phyloP scores from a whole-genome alignment of 2,888 invertebrate species.

The Tillus elongatus region DNA sequence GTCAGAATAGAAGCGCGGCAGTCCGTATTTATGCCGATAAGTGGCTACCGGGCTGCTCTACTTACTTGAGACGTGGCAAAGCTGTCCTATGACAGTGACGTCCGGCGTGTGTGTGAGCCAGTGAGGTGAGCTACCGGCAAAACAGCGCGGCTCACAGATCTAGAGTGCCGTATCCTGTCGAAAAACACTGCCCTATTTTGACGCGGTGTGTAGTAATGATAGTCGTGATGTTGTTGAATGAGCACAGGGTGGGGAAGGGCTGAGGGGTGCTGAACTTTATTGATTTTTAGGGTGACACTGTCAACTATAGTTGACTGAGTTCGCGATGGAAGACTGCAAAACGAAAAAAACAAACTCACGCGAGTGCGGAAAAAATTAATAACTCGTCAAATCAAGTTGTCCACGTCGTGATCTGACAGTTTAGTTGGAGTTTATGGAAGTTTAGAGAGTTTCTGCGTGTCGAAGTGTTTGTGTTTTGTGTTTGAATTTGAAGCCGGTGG shows the following conservation, averaged over 20 bases:
- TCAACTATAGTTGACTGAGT: slow-evolving; percentile 49
- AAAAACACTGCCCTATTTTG: slow-evolving; percentile 25
- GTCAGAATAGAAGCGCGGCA: slow-evolving; percentile 31
- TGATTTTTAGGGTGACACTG: slow-evolving; percentile 61
- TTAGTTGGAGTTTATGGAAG: slow-evolving; percentile 11
- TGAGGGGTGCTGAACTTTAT: slow-evolving; percentile 49
- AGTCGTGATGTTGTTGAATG: slow-evolving; percentile 40
- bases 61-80: slow-evolving; percentile 38
- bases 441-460: slow-evolving; percentile 23
- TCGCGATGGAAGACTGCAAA: slow-evolving; percentile 45
- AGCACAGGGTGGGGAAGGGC: slow-evolving; percentile 41
- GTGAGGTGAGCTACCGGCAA: slow-evolving; percentile 12
- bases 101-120: slow-evolving; percentile 17
- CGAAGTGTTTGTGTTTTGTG: slow-evolving; percentile 33
- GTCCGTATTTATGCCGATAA: slow-evolving; percentile 26
- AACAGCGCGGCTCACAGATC: slow-evolving; percentile 10
- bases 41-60: slow-evolving; percentile 37
- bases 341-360: slow-evolving; percentile 42
- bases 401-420: slow-evolving; percentile 11
- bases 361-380: slow-evolving; percentile 29
- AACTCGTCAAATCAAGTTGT: slow-evolving; percentile 10
- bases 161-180: neutral
- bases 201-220: slow-evolving; percentile 36
- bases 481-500: slow-evolving; percentile 40
- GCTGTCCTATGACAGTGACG: slow-evolving; percentile 30